phyloP scores from a whole-genome alignment of 2,113 vertebrate genomes.

The Halichoeres trimaculatus region DNA sequence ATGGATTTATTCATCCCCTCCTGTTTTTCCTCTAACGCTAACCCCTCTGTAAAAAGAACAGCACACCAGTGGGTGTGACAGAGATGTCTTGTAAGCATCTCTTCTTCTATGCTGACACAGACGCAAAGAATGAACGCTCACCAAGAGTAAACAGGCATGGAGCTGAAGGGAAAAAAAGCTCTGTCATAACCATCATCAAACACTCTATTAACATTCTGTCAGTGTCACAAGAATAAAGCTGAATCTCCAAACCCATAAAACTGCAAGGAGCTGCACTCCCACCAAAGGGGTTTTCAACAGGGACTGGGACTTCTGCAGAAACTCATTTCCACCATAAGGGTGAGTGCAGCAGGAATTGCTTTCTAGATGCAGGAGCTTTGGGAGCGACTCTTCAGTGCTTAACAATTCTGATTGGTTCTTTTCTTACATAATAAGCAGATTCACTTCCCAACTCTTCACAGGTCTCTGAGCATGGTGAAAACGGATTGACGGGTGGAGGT shows the following conservation, averaged over 20 bases:
- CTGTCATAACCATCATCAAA: not conserved
- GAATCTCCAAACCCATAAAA: not conserved
- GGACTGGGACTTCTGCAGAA: no score
- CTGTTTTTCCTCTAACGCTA: not conserved
- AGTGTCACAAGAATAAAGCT: not conserved
- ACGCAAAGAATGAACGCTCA: not conserved
- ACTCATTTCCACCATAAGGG: no score
- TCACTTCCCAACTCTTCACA: no score
- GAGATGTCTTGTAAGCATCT: constrained; percentile 25
- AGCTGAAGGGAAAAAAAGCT: not conserved
- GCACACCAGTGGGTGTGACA: constrained; percentile 20
- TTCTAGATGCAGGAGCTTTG: no score
- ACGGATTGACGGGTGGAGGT: no score
- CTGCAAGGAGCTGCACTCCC: not conserved
- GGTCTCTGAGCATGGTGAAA: no score
- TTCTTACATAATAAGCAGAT: no score
- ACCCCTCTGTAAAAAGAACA: constrained; percentile 8
- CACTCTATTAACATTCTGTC: constrained; percentile 14
- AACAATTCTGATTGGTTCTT: no score
- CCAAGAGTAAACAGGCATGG: not conserved
- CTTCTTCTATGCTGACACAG: constrained; percentile 14
- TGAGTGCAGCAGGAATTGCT: no score
- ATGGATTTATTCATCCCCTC: constrained; percentile 31
- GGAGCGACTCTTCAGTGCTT: no score
- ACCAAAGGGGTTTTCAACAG: not conserved